phyloP scores from a whole-genome alignment of 1,140 invertebrate species.

The Drosophila santomea region DNA sequence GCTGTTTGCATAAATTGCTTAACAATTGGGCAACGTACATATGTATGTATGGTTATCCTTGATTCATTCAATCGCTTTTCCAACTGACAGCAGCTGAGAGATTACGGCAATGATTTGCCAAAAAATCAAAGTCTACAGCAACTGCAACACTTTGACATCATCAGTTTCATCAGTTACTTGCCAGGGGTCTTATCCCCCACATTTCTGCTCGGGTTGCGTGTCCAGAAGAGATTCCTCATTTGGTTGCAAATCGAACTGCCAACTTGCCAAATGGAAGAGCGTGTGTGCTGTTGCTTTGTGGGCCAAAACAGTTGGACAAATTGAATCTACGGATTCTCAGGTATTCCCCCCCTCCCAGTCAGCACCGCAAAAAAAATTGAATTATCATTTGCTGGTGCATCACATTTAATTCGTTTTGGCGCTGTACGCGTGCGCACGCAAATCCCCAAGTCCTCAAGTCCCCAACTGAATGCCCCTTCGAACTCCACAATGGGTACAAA shows the following conservation, averaged over 20 bases:
- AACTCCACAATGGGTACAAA: background rate
- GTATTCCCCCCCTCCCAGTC: background rate
- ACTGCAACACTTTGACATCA: conserved; percentile 65
- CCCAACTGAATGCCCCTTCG: conserved; percentile 5
- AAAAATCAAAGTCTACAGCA: conserved; percentile 40
- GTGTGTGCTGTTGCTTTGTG: conserved; percentile 46
- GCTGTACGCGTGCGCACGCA: conserved; percentile 81
- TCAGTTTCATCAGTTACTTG: background rate
- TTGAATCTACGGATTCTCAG: conserved; percentile 54
- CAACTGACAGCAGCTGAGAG: conserved; percentile 71
- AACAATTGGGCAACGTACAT: conserved; percentile 51
- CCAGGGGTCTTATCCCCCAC: background rate
- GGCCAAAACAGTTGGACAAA: conserved; percentile 67
- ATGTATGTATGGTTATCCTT: conserved; percentile 48
- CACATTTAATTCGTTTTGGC: conserved; percentile 81
- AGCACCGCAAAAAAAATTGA: conserved; percentile 54
- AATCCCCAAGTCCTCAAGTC: conserved; percentile 15
- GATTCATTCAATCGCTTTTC: conserved; percentile 48
- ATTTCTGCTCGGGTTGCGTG: conserved; percentile 54
- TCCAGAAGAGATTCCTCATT: conserved; percentile 71
- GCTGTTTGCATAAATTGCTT: conserved; percentile 72
- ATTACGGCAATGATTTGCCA: conserved; percentile 69
- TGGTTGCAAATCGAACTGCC: conserved; percentile 78
- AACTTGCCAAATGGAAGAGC: conserved; percentile 79
- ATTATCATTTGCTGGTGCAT: conserved; percentile 78